These are phyloP conservation scores for Aelia acuminata DNA, from an alignment of 2,888 invertebrate species.

Conservation along the genomic window DNA sequence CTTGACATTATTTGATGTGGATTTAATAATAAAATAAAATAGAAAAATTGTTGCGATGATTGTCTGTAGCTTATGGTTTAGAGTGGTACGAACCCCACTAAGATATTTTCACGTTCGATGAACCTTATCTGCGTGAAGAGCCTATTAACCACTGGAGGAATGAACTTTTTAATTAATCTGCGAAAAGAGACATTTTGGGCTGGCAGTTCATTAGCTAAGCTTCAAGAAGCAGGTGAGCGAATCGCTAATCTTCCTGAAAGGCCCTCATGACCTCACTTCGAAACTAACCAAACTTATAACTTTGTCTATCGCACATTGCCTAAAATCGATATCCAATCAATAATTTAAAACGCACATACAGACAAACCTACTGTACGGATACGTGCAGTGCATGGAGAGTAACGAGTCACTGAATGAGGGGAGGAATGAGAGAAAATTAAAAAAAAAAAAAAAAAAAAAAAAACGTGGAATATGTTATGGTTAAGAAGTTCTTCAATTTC, in stretches of 20 bases:
- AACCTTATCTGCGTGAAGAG: background rate
- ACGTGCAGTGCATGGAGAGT: too few species aligned
- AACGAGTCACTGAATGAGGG: too few species aligned
- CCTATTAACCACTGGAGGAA: background rate
- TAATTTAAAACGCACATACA: too few species aligned
- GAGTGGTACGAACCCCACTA: background rate
- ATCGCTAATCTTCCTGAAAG: background rate
- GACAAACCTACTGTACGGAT: too few species aligned
- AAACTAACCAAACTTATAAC: background rate
- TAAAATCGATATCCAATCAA: too few species aligned
- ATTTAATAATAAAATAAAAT: background rate
- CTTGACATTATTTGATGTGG: too few species aligned
- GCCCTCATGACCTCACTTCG: background rate
- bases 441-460: too few species aligned
- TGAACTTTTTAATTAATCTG: constrained; percentile 23
- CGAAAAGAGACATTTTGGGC: background rate
- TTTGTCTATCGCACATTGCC: too few species aligned
- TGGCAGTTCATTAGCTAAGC: background rate
- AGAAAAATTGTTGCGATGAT: background rate
- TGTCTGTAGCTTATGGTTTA: background rate
- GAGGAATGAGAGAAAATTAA: too few species aligned
- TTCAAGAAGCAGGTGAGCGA: background rate
- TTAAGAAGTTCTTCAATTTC: too few species aligned
- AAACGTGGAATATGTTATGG: too few species aligned
- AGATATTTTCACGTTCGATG: background rate